Evolutionary conservation across 2,797 vertebrate genomes (phyloP).

Genomic region (Gadopsis marmoratus): DNA sequence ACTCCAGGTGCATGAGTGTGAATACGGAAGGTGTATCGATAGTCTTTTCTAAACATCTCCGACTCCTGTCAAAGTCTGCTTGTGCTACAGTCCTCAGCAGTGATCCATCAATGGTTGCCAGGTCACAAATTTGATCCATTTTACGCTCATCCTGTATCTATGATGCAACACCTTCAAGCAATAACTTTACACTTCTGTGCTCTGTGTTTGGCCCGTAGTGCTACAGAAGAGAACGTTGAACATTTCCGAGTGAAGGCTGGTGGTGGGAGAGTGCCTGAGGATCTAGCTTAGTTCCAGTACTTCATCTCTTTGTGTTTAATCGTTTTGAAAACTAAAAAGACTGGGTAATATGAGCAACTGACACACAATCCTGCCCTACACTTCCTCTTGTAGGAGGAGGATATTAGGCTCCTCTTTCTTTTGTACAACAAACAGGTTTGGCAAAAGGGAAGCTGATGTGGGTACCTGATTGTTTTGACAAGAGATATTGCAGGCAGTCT

Average conservation of each 20-base stretch:
- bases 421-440: slow-evolving; percentile 60
- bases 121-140: slow-evolving; percentile 41
- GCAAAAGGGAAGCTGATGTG: slow-evolving; percentile 37
- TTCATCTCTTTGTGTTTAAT: slow-evolving; percentile 68
- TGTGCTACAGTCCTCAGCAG: slow-evolving; percentile 33
- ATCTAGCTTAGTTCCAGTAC: slow-evolving; percentile 52
- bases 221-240: slow-evolving; percentile 28
- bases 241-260: slow-evolving; percentile 37
- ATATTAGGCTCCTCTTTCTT: slow-evolving; percentile 30
- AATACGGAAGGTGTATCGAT: slow-evolving; percentile 31
- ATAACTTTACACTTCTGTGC: slow-evolving; percentile 23
- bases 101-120: slow-evolving; percentile 25
- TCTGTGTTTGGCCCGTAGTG: slow-evolving; percentile 35
- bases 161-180: slow-evolving; percentile 31
- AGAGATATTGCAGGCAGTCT: slow-evolving; percentile 3
- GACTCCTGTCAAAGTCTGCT: slow-evolving; percentile 2
- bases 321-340: slow-evolving; percentile 59
- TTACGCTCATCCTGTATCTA: slow-evolving; percentile 20
- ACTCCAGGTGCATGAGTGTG: slow-evolving; percentile 28
- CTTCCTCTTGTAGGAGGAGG: slow-evolving; percentile 41
- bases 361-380: slow-evolving; percentile 24
- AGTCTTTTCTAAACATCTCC: slow-evolving; percentile 25
- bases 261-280: slow-evolving; percentile 36
- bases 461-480: slow-evolving; percentile 40
- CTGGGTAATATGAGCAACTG: slow-evolving; percentile 51